Evolutionary conservation across 1,140 invertebrate species (phyloP), one percentile per base, ranked within the genome.

Genomic region (Oncopodura yosiiana): DNA sequence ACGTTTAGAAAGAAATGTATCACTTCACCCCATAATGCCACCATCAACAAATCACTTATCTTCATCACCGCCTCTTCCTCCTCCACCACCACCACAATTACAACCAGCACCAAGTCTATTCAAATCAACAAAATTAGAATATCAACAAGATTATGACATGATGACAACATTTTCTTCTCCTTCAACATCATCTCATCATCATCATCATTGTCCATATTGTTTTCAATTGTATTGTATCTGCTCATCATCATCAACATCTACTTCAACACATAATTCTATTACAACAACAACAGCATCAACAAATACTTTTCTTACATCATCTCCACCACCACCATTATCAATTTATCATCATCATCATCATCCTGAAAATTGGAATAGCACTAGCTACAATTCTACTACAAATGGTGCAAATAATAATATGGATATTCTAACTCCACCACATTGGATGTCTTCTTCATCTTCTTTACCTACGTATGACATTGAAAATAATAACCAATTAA

Each of bases 141-240:
- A 37, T 30, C 23, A 36, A 49, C 19, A 12, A 36, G 14, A 14
- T 21, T 9, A 12, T 30, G 16, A n/a, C 5, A 27, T 24, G 9
- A 21, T 44, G 34, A 27, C 49, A 53, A 21, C 29, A n/a, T 23
- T 21, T 16, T 42, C 56, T 6, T 18, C 19, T n/a, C n/a, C n/a
- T n/a, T n/a, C n/a, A n/a, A n/a, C n/a, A n/a, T n/a, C n/a, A n/a
- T n/a, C n/a, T n/a, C n/a, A n/a, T n/a, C n/a, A n/a, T 49, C 29
- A 32, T 2, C 30, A 3, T 27, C 21, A 37, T 9, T 32, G 16
- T 19, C 16, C 12, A 34, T 32, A 34, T 21, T 23, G 9, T 5
- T 16, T 8, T 14, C 44, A 46, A 32, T 37, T 34, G 8, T n/a
- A 8, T 34, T 34, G 30, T 34, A 34, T 34, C n/a, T 34, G 30